Conservation (phyloP, 64 coral and sea anemone species). For the Astreopora myriophthalma region DNA sequence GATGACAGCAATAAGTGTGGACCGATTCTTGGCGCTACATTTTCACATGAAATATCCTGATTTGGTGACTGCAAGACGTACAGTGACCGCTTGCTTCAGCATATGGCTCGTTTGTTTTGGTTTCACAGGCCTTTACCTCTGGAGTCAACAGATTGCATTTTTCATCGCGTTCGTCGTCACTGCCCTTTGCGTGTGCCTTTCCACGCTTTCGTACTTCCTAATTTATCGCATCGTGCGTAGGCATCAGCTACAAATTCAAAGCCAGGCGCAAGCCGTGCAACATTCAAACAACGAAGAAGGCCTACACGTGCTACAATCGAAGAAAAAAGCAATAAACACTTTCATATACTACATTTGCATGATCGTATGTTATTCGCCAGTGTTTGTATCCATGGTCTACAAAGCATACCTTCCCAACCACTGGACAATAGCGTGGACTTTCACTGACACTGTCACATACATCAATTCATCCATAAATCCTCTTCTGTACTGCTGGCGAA, state of each 20-base stretch:
- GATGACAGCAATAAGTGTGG: background rate
- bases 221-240: background rate
- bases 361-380: background rate
- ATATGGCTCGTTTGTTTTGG: background rate
- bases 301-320: background rate
- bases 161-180: background rate
- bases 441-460: background rate
- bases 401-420: background rate
- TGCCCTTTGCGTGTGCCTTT: background rate
- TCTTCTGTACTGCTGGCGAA: background rate
- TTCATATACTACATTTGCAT: slow-evolving; percentile 21
- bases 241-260: background rate
- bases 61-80: background rate
- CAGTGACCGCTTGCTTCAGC: background rate
- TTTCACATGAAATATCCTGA: background rate
- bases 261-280: background rate
- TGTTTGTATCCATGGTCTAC: background rate
- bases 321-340: background rate
- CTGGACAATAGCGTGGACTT: background rate
- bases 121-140: background rate
- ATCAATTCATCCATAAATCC: slow-evolving; percentile 26
- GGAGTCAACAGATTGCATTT: background rate
- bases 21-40: background rate
- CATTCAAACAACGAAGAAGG: background rate
- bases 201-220: background rate